Evolutionary conservation across 2,113 vertebrate species (phyloP).

Genomic region (Dinomys branickii): DNA sequence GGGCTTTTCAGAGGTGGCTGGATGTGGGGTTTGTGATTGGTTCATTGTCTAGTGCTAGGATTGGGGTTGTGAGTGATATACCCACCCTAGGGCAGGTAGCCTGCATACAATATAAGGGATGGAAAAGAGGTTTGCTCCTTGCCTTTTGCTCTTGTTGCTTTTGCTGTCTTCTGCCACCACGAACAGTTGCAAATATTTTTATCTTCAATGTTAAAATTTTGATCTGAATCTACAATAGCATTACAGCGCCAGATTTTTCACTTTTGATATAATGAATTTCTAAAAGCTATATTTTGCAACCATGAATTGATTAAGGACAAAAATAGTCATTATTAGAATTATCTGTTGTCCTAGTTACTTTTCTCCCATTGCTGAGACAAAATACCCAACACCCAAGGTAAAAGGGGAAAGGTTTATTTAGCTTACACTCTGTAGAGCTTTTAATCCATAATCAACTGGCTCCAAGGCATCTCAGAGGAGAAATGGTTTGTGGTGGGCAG

Average conservation of each 20-base stretch:
- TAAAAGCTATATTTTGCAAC: neutral
- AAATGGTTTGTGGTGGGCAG: neutral
- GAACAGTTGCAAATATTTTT: neutral
- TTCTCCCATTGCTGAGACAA: neutral
- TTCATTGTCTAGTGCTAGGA: neutral
- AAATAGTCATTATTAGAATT: neutral
- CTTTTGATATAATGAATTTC: neutral
- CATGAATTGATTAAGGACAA: neutral
- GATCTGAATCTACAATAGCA: neutral
- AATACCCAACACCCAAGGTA: neutral
- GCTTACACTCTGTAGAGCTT: neutral
- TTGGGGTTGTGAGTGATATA: neutral
- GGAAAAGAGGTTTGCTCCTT: neutral
- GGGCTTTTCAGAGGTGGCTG: neutral
- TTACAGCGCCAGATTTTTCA: neutral
- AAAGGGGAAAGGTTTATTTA: neutral
- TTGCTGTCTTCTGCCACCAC: neutral
- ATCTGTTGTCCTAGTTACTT: neutral
- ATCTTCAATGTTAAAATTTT: neutral
- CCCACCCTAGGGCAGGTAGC: neutral
- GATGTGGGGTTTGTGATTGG: neutral
- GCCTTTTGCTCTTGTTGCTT: neutral
- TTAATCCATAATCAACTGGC: neutral
- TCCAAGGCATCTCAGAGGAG: neutral
- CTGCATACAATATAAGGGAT: neutral